These are phyloP conservation scores for Epinotia brunnichana DNA, from an alignment of 2,888 invertebrate genomes.

Conservation along the genomic window DNA sequence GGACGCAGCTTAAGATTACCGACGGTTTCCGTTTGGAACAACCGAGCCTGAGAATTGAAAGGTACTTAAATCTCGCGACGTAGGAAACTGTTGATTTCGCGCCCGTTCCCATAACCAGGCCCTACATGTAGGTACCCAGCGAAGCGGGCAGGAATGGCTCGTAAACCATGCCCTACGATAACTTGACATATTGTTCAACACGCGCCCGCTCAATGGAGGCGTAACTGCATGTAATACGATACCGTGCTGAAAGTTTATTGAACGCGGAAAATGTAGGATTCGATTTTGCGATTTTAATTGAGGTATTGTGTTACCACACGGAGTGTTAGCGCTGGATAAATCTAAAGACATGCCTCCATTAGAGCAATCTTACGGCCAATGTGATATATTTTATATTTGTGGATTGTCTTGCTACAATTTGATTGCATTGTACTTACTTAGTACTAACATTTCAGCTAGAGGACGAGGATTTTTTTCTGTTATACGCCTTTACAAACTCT, in stretches of 20 bases:
- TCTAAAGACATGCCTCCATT: not conserved
- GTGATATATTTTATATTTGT: no score
- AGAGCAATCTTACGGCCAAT: not conserved
- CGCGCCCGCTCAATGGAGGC: slow-evolving; percentile 48
- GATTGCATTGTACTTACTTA: not conserved
- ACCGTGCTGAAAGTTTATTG: slow-evolving; percentile 36
- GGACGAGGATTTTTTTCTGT: not conserved
- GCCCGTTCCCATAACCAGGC: slow-evolving; percentile 57
- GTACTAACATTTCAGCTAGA: not conserved
- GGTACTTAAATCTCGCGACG: not conserved
- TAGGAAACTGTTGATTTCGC: slow-evolving; percentile 57
- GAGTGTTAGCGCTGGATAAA: not conserved
- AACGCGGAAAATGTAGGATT: slow-evolving; percentile 37
- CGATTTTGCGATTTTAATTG: slow-evolving; percentile 25
- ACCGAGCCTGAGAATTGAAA: not conserved
- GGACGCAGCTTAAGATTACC: no score
- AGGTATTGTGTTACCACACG: slow-evolving; percentile 24
- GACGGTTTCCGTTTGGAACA: no score
- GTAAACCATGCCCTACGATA: slow-evolving; percentile 63
- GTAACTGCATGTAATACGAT: slow-evolving; percentile 53
- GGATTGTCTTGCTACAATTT: no score
- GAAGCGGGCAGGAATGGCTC: slow-evolving; percentile 64
- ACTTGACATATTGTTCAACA: slow-evolving; percentile 71
- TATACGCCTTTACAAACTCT: no score
- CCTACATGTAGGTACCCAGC: slow-evolving; percentile 49